These are phyloP conservation scores for Microtus pennsylvanicus DNA, from an alignment of 2,113 vertebrate genomes.

Conservation along the genomic window DNA sequence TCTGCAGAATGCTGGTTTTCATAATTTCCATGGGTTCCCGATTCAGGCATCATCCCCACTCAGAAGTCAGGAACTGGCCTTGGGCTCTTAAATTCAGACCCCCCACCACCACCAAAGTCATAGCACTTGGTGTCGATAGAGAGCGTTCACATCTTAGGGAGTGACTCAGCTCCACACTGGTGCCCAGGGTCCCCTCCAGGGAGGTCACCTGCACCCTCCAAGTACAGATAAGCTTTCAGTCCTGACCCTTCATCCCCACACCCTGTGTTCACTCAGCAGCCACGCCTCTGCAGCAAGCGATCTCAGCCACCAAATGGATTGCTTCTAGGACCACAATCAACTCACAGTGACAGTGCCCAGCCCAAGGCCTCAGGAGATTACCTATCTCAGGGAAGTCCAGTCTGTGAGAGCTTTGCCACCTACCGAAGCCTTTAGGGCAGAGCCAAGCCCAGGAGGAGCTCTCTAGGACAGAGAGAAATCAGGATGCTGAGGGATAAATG, in stretches of 20 bases:
- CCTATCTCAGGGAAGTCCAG: background rate
- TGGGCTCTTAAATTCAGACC: too few species aligned
- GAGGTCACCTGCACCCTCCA: background rate
- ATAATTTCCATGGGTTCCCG: too few species aligned
- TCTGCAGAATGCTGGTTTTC: too few species aligned
- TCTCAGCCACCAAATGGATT: background rate
- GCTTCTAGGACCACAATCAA: background rate
- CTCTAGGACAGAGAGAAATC: fast-evolving
- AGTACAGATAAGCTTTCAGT: background rate
- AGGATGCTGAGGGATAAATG: background rate
- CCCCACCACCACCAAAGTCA: too few species aligned
- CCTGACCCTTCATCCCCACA: background rate
- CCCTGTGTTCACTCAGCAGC: background rate
- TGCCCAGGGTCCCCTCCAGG: background rate
- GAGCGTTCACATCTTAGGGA: too few species aligned
- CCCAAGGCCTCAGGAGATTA: fast-evolving
- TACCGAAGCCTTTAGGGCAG: background rate
- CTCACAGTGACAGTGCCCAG: background rate
- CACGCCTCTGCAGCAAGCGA: too few species aligned
- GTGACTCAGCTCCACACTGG: background rate
- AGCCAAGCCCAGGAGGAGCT: background rate
- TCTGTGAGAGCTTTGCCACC: background rate
- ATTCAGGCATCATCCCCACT: too few species aligned
- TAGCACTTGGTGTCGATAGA: too few species aligned
- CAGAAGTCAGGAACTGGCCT: too few species aligned